Conservation (phyloP, 2,888 invertebrate genomes). For the Pherbina coryleti region DNA sequence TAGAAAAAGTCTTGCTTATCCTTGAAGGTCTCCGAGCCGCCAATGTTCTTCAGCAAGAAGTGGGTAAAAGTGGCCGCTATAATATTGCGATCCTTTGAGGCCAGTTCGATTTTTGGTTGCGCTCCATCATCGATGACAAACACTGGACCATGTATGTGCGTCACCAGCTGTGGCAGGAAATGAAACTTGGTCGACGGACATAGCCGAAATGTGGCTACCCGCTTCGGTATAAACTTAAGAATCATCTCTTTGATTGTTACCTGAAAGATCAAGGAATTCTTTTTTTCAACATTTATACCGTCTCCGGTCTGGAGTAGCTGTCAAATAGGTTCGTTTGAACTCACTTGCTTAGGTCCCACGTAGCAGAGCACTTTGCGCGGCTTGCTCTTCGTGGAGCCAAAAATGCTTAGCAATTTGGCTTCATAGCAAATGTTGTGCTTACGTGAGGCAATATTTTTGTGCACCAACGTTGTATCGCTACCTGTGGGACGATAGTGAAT, state of each 20-base stretch:
- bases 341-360: constrained; percentile 87
- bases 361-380: constrained; percentile 91
- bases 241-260: constrained; percentile 93
- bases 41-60: constrained; percentile 92
- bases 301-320: neutral
- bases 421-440: constrained; percentile 90
- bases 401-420: constrained; percentile 79
- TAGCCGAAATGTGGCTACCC: constrained; percentile 89
- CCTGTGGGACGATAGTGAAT: constrained; percentile 69
- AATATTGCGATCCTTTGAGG: constrained; percentile 87
- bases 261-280: constrained; percentile 69
- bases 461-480: constrained; percentile 85
- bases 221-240: constrained; percentile 91
- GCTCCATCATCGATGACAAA: constrained; percentile 92
- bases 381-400: constrained; percentile 72
- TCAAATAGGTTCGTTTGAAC: constrained; percentile 41
- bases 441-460: constrained; percentile 87
- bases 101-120: constrained; percentile 86
- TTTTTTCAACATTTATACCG: constrained; percentile 48
- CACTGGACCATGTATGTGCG: constrained; percentile 73
- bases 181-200: constrained; percentile 94
- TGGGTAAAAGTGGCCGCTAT: constrained; percentile 94
- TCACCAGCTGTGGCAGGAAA: constrained; percentile 71
- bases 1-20: constrained; percentile 85
- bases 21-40: constrained; percentile 95